Base-by-base conservation (phyloP, 2,113 vertebrate species). In the Scatophagus argus region DNA sequence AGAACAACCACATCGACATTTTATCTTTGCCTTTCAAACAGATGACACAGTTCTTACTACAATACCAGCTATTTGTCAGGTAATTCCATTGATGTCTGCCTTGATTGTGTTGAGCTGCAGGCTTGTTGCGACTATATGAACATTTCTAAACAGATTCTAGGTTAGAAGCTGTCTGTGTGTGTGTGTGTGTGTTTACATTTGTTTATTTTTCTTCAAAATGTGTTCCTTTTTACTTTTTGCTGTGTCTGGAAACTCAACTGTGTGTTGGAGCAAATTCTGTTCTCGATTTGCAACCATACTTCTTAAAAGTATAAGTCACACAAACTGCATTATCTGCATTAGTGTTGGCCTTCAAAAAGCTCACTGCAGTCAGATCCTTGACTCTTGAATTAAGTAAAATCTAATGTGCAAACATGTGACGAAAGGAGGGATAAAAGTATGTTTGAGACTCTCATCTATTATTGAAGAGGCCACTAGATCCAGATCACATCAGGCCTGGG, bases 381-480 rank as follows among this genome's bases (percentile, higher is more conserved):
- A 83, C 67, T 77, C 64, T 83, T 51, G 63, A 77, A 58, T 86
- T 39, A 75, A 78, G 60, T 87, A 5, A 32, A 32, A 89, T 84
- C 76, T 64, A 66, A 85, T 49, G 52, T 73, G 76, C 54, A 76
- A 55, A 89, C 47, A 72, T 71, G 65, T 51, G 72, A 88, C 55
- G 25, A 82, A 74, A 59, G 58, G 72, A 70, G 43, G 82, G 52
- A 87, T 85, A 88, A 86, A 92, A 91, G 84, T 89, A 89, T 82
- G 89, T 87, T 87, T 88, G 79, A 87, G 86, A 69, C 61, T 13
- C 90, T 94, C 90, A 94, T 95, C 85, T 89, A 95, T 95, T 94
- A 94, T 95, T 94, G 90, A 95, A 82, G 78, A 70, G 74, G 82
- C 82, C 82, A 80, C 68, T 55, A 91, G 91, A 87, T 90, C 83